Evolutionary conservation across 2,797 vertebrate genomes (phyloP), one percentile per base, ranked within the genome.

Genomic region (Cossypha heuglini): DNA sequence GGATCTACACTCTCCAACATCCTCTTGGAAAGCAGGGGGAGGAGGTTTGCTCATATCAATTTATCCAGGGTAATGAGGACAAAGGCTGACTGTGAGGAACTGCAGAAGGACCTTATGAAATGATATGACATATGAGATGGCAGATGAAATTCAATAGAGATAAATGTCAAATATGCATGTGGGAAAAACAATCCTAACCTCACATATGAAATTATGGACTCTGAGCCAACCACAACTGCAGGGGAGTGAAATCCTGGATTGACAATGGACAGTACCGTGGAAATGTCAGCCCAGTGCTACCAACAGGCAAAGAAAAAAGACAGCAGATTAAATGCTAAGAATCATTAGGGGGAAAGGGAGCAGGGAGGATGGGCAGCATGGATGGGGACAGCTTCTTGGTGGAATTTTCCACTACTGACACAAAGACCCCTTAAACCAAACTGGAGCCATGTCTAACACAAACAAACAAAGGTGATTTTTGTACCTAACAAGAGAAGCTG

Each of bases 61-160:
- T 94, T 81, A 92, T 90, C 58, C 81, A 76, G 37, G 59, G 81
- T 93, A 95, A 94, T 37, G 57, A 97, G 85, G 89, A 95, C 57
- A 82, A 95, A 85, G 67, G 67, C 81, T 82, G 77, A 67, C 72
- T 83, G 59, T 5, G 29, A 94, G 78, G 91, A 94, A 74, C 93
- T 83, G 78, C 85, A 90, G 61, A 87, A 96, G 78, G 78, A 94
- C 89, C 85, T 94, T 86, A 79, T 45, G 72, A 93, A 93, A 91
- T 68, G 59, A 59, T 75, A 63, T 38, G 86, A 86, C 87, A 88
- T 79, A 91, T 59, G 81, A 94, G 87, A 83, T 57, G 61, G 87
- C 82, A 94, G 89, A 80, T 37, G 38, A 97, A 91, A 94, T 93
- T 86, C 91, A 85, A 82, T 11, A 94, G 75, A 93, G 91, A 96